Base-by-base conservation (phyloP, 2,113 vertebrate species). In the Mormyrus iriodes region DNA sequence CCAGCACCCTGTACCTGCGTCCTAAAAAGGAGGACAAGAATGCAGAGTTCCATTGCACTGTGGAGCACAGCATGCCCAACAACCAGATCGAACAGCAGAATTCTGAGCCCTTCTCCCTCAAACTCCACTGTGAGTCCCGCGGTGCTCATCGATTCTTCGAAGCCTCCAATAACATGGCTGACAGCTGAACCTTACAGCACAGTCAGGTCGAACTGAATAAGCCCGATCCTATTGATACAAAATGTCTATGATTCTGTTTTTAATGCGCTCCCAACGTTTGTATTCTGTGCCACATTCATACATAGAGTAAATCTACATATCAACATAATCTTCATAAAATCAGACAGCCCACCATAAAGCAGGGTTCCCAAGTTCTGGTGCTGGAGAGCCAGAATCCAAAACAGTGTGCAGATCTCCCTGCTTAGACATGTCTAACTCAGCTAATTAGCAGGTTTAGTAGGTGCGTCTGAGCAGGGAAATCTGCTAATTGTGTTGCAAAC, bases 101-200 rank as follows among this genome's bases (percentile, higher is more conserved):
- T 88, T 96, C 97, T 0, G 83, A 92, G 0, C 2, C 13, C 42
- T 97, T 97, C 94, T 91, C 39, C 31, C 94, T 98, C 91, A 94
- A 93, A 4, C 91, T 98, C 90, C 96, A 96, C 95, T 98, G 97
- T 98, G 93, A 97, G 97, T 95, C n/a, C 24, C 21, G 17, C 4
- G 7, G 39, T 10, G 24, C 6, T 87, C 15, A 31, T 31, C 0
- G 44, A 85, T 24, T n/a, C 69, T 39, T 35, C 8, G 39, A 49
- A 24, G 10, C 21, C 5, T 12, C 21, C 44, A 49, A 4, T 27
- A 49, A 49, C 44, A 27, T 6, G 27, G 83, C 24, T 85, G n/a
- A 48, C 46, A 85, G 48, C 83, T 51, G 27, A 85, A 51, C 4
- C 44, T 31, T 49, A 12, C 46, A 24, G 24, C 21, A 51, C 83